phyloP scores from a whole-genome alignment of 2,888 invertebrate species.

The Zonitis immaculata region DNA sequence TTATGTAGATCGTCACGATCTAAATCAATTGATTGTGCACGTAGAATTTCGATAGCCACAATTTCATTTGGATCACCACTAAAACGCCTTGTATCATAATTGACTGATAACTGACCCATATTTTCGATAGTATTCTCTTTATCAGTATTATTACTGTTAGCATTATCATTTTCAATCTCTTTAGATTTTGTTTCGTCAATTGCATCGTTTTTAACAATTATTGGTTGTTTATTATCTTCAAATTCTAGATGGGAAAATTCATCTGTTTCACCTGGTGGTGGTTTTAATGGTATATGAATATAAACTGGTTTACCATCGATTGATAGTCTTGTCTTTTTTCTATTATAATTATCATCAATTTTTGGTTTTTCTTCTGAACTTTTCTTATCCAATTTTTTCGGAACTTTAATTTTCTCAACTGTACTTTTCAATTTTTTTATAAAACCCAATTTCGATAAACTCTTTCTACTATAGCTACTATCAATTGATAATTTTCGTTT shows the following conservation, averaged over 20 bases:
- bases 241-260: conserved; percentile 44
- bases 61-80: conserved; percentile 16
- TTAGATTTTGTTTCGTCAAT: too few species aligned
- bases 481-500: conserved; percentile 37
- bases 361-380: conserved; percentile 23
- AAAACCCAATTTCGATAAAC: conserved; percentile 32
- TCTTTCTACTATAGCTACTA: conserved; percentile 35
- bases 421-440: conserved; percentile 38
- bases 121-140: conserved; percentile 10
- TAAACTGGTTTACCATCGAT: conserved; percentile 38
- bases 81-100: conserved; percentile 10
- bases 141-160: conserved; percentile 4
- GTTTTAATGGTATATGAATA: conserved; percentile 47
- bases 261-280: conserved; percentile 43
- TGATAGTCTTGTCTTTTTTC: too few species aligned
- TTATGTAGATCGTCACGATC: conserved; percentile 6
- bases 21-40: conserved; percentile 13
- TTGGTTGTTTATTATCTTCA: conserved; percentile 30
- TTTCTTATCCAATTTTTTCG: too few species aligned
- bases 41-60: conserved; percentile 17
- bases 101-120: conserved; percentile 2
- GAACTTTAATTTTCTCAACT: conserved; percentile 41
- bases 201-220: too few species aligned
- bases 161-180: not conserved
- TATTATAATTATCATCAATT: too few species aligned